A percentile compares a stretch with the other conserved stretches of the same genome.
Evolutionary conservation across 1,140 invertebrate species (phyloP).

Genomic region (Drosophila bipectinata): DNA sequence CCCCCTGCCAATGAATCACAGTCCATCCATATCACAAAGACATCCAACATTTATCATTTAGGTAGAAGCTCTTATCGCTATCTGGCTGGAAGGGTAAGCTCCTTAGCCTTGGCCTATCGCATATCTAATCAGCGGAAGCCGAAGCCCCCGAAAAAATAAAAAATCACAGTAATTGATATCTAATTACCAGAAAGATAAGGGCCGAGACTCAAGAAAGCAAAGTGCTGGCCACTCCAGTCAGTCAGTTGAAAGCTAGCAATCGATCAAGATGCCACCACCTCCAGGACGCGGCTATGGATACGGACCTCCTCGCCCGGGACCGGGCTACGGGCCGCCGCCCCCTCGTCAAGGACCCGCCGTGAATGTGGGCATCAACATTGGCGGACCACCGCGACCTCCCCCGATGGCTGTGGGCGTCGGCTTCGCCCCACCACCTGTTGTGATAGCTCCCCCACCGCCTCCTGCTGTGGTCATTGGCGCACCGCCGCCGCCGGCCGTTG

Average conservation of each 20-base stretch:
- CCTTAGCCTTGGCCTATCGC: slow-evolving; percentile 13
- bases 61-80: slow-evolving; percentile 29
- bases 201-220: slow-evolving; percentile 1
- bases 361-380: slow-evolving; percentile 71
- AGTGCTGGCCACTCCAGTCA: slow-evolving; percentile 19
- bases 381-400: slow-evolving; percentile 55
- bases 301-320: slow-evolving; percentile 45
- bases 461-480: slow-evolving; percentile 40
- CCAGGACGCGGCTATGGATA: slow-evolving; percentile 53
- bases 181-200: slow-evolving; percentile 60
- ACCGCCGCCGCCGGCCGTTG: slow-evolving; percentile 24
- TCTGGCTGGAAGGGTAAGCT: slow-evolving; percentile 20
- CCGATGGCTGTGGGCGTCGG: slow-evolving; percentile 67
- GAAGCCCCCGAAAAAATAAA: slow-evolving; percentile 36
- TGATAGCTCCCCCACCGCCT: slow-evolving; percentile 30
- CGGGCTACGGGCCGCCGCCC: slow-evolving; percentile 57
- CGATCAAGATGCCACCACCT: slow-evolving; percentile 64
- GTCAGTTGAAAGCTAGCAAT: slow-evolving; percentile 47
- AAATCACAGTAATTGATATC: slow-evolving; percentile 76
- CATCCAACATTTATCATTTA: slow-evolving; percentile 10
- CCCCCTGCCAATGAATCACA: slow-evolving; percentile 40
- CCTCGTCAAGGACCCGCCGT: slow-evolving; percentile 49
- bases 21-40: slow-evolving; percentile 1
- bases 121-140: slow-evolving; percentile 61
- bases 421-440: slow-evolving; percentile 38